A percentile compares a stretch with the other conserved stretches of the same genome.
Evolutionary conservation across 1,140 invertebrate genomes (phyloP).

Genomic region (Procambarus clarkii): DNA sequence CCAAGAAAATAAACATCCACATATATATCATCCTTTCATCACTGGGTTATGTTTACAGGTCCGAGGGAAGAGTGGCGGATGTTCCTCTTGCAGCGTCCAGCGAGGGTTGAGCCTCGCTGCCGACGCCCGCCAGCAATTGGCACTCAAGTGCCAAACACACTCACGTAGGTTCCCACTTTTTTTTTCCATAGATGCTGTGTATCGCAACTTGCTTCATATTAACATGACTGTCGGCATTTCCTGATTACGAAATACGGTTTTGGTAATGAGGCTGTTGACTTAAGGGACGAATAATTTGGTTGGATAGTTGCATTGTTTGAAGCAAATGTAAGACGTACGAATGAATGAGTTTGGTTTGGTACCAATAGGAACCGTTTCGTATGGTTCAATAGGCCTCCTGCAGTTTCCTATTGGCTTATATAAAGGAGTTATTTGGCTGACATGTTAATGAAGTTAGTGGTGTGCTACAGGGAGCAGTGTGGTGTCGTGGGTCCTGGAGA

Average conservation of each 20-base stretch:
- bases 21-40: no score
- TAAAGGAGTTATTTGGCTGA: no score
- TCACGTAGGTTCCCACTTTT: background rate
- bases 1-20: no score
- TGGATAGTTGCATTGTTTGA: background rate
- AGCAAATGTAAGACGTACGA: conserved; percentile 75
- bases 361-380: no score
- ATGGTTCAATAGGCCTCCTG: no score
- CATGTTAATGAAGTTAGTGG: background rate
- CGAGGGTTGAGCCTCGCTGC: conserved; percentile 41
- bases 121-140: conserved; percentile 35
- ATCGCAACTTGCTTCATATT: background rate
- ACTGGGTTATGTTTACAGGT: background rate
- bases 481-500: background rate
- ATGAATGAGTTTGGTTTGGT: no score
- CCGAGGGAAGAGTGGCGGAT: background rate
- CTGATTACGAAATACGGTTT: background rate
- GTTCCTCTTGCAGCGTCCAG: conserved; percentile 25
- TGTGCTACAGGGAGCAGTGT: conserved; percentile 7
- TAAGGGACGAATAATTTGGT: conserved; percentile 79
- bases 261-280: conserved; percentile 76
- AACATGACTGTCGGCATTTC: background rate
- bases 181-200: background rate
- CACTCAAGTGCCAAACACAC: background rate
- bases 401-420: conserved; percentile 74